These are phyloP conservation scores for Epirrhoe tristata DNA, from an alignment of 2,888 invertebrate species.

Conservation along the genomic window DNA sequence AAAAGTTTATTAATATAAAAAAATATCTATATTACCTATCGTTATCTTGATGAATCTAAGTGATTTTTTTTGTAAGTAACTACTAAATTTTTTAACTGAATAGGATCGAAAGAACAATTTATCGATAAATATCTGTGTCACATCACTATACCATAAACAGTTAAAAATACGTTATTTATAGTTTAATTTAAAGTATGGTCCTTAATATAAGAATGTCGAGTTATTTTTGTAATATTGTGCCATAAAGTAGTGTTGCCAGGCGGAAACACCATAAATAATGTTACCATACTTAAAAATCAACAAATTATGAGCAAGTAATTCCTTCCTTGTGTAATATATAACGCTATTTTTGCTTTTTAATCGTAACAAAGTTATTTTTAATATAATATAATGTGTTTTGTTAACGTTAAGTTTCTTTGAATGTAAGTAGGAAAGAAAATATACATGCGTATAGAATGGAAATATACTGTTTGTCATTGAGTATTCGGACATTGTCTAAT, in stretches of 20 bases:
- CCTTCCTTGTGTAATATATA: slow-evolving; percentile 75
- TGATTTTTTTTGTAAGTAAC: slow-evolving; percentile 48
- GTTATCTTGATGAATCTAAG: slow-evolving; percentile 62
- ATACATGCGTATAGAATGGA: slow-evolving; percentile 49
- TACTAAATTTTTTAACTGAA: slow-evolving; percentile 33
- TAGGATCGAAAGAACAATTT: slow-evolving; percentile 33
- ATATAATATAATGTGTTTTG: slow-evolving; percentile 69
- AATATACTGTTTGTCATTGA: slow-evolving; percentile 34
- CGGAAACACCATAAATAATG: slow-evolving; percentile 80
- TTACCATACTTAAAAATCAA: slow-evolving; percentile 74
- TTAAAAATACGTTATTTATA: slow-evolving; percentile 51
- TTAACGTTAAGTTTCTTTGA: slow-evolving; percentile 70
- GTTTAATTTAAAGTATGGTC: slow-evolving; percentile 69
- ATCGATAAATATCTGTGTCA: slow-evolving; percentile 35
- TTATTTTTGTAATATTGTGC: slow-evolving; percentile 67
- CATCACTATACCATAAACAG: slow-evolving; percentile 42
- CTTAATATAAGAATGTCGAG: slow-evolving; percentile 80
- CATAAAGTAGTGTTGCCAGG: slow-evolving; percentile 80
- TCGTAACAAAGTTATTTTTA: slow-evolving; percentile 74
- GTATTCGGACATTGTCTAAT: slow-evolving; percentile 12
- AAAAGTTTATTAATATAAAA: slow-evolving; percentile 56
- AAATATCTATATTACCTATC: slow-evolving; percentile 51
- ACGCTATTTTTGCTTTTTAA: slow-evolving; percentile 78
- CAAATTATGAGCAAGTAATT: slow-evolving; percentile 58
- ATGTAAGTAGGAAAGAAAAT: slow-evolving; percentile 76